Evolutionary conservation across 1,140 invertebrate genomes (phyloP).

Genomic region (Lerema accius): DNA sequence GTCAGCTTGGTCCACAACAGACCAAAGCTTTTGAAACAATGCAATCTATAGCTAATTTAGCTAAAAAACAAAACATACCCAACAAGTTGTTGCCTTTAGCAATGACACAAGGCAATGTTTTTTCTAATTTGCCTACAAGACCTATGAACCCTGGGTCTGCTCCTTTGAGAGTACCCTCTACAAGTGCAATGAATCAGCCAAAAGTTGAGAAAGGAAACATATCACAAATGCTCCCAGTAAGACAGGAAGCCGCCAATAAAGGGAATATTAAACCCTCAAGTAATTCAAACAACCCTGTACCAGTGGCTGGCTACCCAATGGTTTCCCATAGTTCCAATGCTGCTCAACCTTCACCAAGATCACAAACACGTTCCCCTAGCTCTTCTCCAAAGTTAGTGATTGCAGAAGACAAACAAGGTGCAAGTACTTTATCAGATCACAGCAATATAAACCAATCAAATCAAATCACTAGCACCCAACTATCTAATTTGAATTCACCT

Average conservation of each 20-base stretch:
- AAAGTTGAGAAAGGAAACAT: constrained; percentile 61
- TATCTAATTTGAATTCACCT: constrained; percentile 50
- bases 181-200: constrained; percentile 57
- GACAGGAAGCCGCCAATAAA: constrained; percentile 56
- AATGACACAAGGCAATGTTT: constrained; percentile 57
- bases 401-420: constrained; percentile 76
- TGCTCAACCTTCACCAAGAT: constrained; percentile 66
- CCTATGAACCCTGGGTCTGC: constrained; percentile 46
- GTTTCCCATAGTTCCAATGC: constrained; percentile 49
- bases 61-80: constrained; percentile 74
- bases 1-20: constrained; percentile 73
- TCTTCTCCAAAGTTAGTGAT: constrained; percentile 81
- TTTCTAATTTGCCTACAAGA: constrained; percentile 58
- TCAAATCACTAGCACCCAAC: constrained; percentile 70
- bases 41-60: constrained; percentile 80
- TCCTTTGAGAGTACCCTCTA: constrained; percentile 62
- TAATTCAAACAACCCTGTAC: constrained; percentile 45
- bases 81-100: constrained; percentile 56
- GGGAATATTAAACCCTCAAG: constrained; percentile 50
- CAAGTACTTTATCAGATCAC: constrained; percentile 51
- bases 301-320: constrained; percentile 56
- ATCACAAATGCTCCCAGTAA: constrained; percentile 42
- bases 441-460: constrained; percentile 66
- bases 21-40: constrained; percentile 80
- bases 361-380: constrained; percentile 79